Percentiles rank a stretch among this genome's conserved stretches.
Conservation (phyloP, 2,797 vertebrate genomes). For the Mus minutoides region DNA sequence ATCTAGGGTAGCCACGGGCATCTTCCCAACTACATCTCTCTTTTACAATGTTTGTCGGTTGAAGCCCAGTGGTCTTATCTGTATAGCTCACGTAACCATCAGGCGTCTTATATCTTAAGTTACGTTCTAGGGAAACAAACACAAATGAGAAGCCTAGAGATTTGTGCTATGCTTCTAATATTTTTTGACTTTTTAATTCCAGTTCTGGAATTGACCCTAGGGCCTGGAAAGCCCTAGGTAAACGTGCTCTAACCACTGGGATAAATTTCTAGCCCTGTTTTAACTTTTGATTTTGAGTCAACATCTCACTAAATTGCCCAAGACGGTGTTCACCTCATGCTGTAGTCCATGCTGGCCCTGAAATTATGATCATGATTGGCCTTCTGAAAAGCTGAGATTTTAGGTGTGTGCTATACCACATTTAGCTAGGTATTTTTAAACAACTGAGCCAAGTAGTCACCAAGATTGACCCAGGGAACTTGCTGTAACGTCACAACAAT, state of each 20-base stretch:
- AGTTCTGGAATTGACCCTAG: not conserved
- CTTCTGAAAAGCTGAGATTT: not conserved
- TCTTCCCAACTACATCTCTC: not conserved
- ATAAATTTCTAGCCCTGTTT: not conserved
- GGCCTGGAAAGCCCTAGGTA: not conserved
- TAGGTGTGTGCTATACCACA: not conserved
- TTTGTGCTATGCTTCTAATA: not conserved
- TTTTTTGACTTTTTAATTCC: not conserved
- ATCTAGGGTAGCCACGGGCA: not conserved
- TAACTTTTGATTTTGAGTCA: not conserved
- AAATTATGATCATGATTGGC: not conserved
- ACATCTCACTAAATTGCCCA: not conserved
- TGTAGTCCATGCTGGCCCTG: not conserved
- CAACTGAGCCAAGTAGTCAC: not conserved
- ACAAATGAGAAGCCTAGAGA: not conserved
- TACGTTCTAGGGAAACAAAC: constrained; percentile 52
- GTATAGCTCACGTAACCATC: not conserved
- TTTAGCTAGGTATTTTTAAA: not conserved
- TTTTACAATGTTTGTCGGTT: not conserved
- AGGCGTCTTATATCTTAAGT: not conserved
- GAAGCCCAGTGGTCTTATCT: not conserved
- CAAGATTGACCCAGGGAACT: not conserved
- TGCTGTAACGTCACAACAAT: not conserved
- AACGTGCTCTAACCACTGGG: not conserved
- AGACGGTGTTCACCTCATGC: not conserved